Conservation (phyloP, 1,140 invertebrate genomes). For the Brachionus angularis region DNA sequence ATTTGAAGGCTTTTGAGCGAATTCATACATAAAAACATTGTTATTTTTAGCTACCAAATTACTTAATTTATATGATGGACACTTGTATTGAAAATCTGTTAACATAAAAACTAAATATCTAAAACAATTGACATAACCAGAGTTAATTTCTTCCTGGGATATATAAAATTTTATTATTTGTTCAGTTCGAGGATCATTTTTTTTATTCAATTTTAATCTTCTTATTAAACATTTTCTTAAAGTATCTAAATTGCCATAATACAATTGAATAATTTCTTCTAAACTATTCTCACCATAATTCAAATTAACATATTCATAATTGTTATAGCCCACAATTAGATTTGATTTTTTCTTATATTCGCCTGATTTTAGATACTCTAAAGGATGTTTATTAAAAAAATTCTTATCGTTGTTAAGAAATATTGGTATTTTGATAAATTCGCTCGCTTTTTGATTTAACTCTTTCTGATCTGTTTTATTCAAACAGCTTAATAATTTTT, state of each 20-base stretch:
- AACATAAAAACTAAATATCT: conserved; percentile 63
- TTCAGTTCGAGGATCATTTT: neutral
- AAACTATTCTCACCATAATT: too few species aligned
- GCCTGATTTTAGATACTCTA: too few species aligned
- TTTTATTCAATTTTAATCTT: neutral
- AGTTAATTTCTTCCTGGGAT: too few species aligned
- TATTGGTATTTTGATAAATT: too few species aligned
- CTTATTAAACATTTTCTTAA: neutral
- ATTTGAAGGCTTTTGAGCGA: conserved; percentile 78
- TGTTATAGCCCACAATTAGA: too few species aligned
- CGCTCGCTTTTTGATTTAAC: too few species aligned
- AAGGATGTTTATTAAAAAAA: too few species aligned
- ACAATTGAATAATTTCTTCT: conserved; percentile 59
- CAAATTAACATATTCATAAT: too few species aligned
- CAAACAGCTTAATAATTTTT: neutral
- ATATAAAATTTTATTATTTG: neutral
- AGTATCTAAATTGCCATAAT: neutral
- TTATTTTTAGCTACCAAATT: conserved; percentile 78
- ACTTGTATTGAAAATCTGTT: conserved; percentile 91
- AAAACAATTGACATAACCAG: neutral
- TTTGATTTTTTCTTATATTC: too few species aligned
- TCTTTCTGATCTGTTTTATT: conserved; percentile 62
- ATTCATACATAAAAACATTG: conserved; percentile 95
- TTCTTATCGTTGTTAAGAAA: too few species aligned
- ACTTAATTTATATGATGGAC: conserved; percentile 86